These are phyloP conservation scores for Musca vetustissima DNA, from an alignment of 1,140 invertebrate genomes.

Conservation along the genomic window DNA sequence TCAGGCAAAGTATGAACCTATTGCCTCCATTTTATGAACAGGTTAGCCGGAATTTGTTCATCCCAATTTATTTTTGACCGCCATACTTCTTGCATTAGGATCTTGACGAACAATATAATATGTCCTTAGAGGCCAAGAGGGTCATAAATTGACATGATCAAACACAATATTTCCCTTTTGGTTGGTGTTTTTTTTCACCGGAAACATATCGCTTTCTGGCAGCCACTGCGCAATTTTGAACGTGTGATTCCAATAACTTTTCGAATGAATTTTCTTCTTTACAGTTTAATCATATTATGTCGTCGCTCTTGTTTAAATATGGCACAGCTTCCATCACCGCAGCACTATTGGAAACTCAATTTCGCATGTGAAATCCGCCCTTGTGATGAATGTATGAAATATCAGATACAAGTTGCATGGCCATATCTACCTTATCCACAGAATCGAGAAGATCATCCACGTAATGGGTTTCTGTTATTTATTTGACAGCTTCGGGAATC, in stretches of 20 bases:
- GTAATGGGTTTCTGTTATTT: conserved; percentile 44
- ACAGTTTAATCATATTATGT: too few species aligned
- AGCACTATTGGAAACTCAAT: too few species aligned
- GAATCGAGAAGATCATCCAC: conserved; percentile 53
- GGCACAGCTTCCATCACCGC: too few species aligned
- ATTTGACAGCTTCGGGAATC: conserved; percentile 35
- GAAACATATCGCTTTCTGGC: neutral
- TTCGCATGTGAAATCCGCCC: too few species aligned
- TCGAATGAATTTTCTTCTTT: neutral
- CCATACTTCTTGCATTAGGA: conserved; percentile 53
- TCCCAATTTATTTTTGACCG: conserved; percentile 48
- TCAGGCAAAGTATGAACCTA: too few species aligned
- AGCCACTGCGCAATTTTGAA: conserved; percentile 6
- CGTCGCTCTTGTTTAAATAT: too few species aligned
- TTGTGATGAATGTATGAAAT: conserved; percentile 3
- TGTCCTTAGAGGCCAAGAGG: conserved; percentile 31
- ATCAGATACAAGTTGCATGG: conserved; percentile 20
- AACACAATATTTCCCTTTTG: conserved; percentile 6
- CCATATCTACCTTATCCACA: conserved; percentile 26
- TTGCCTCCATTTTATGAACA: neutral
- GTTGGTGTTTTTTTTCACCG: neutral
- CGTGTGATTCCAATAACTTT: neutral
- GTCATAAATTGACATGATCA: conserved; percentile 11
- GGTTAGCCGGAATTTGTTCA: conserved; percentile 26
- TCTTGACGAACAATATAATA: conserved; percentile 47